These are phyloP conservation scores for Cryptus viduatorius DNA, from an alignment of 2,888 invertebrate genomes.

Conservation along the genomic window DNA sequence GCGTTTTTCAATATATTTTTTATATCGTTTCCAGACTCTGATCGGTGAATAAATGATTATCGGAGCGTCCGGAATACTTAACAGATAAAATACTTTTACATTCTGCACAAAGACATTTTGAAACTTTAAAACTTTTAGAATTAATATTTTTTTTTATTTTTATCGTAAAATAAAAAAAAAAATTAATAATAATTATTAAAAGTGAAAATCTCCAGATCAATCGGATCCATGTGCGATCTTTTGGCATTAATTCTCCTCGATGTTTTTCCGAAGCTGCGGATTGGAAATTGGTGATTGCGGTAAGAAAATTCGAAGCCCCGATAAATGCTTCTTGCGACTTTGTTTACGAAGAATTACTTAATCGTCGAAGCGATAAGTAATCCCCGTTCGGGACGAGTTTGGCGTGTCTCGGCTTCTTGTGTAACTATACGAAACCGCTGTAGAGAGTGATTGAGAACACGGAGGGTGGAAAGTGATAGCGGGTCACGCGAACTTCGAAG, in stretches of 20 bases:
- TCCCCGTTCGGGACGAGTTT: slow-evolving; percentile 63
- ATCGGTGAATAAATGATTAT: background rate
- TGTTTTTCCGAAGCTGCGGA: no score
- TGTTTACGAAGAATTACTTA: slow-evolving; percentile 46
- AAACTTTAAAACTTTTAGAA: no score
- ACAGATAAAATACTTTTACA: no score
- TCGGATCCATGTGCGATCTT: no score
- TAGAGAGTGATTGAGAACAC: slow-evolving; percentile 63
- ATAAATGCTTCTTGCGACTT: slow-evolving; percentile 38
- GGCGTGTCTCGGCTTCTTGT: slow-evolving; percentile 60
- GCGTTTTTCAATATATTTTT: slow-evolving; percentile 11
- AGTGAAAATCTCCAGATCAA: no score
- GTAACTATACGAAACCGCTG: slow-evolving; percentile 39
- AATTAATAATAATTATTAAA: background rate
- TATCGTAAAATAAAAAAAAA: background rate
- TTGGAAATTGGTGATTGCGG: background rate
- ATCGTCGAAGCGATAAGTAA: slow-evolving; percentile 63
- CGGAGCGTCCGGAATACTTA: no score
- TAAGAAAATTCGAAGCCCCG: background rate
- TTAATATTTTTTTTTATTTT: no score
- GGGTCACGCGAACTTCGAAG: slow-evolving; percentile 66
- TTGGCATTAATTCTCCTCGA: no score
- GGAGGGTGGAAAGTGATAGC: slow-evolving; percentile 67
- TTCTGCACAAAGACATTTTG: no score
- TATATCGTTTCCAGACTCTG: background rate